Evolutionary conservation across 2,888 invertebrate genomes (phyloP).

Genomic region (Mactromeris polynyma): DNA sequence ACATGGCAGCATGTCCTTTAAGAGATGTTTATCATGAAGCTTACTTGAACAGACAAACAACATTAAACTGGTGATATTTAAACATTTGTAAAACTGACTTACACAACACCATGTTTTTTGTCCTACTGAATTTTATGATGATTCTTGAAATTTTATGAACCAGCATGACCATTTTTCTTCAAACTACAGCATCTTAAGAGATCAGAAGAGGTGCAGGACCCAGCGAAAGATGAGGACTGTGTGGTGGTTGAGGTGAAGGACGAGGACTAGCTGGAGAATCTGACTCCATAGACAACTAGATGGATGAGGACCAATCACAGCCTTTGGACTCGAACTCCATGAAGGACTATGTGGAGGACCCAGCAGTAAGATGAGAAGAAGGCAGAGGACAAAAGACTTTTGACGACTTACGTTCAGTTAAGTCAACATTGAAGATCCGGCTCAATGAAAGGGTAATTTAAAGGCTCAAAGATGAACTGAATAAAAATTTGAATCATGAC

Average conservation of each 20-base stretch:
- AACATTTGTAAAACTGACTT: not conserved
- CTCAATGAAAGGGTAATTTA: no score
- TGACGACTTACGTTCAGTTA: no score
- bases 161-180: not conserved
- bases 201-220: not conserved
- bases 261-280: not conserved
- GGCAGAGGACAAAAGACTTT: no score
- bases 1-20: constrained; percentile 22
- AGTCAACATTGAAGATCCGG: no score
- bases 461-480: no score
- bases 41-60: not conserved
- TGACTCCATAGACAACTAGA: no score
- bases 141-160: not conserved
- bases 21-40: not conserved
- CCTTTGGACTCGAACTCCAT: no score
- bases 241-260: not conserved
- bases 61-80: not conserved
- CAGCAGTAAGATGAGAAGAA: no score
- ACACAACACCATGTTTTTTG: not conserved
- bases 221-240: not conserved
- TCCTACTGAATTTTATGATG: not conserved
- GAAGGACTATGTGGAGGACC: no score
- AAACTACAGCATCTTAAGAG: not conserved
- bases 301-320: no score
- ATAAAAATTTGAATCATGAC: no score